phyloP scores from a whole-genome alignment of 1,140 invertebrate genomes.

The Drosophila leontia region DNA sequence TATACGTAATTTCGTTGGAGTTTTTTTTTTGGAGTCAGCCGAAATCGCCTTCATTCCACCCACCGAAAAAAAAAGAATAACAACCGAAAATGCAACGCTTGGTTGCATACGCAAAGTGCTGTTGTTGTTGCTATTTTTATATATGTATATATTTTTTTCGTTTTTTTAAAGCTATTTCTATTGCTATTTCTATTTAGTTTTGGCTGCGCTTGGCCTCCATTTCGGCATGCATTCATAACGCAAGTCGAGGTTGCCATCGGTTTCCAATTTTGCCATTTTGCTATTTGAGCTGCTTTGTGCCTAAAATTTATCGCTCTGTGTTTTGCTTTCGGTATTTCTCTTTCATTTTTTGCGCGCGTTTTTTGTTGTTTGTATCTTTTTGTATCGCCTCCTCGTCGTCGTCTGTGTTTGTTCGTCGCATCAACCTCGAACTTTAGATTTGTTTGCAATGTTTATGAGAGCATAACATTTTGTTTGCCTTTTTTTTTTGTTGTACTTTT shows the following conservation, averaged over 20 bases:
- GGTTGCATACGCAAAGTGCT: constrained; percentile 69
- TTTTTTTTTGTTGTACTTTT: constrained; percentile 10
- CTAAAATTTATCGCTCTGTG: constrained; percentile 72
- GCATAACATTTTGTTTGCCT: constrained; percentile 69
- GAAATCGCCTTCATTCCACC: constrained; percentile 19
- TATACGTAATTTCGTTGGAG: constrained; percentile 52
- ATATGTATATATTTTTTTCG: constrained; percentile 19
- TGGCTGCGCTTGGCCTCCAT: constrained; percentile 82
- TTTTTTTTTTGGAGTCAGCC: constrained; percentile 31
- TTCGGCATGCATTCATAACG: constrained; percentile 81
- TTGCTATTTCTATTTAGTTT: constrained; percentile 71
- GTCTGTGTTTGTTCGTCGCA: constrained; percentile 63
- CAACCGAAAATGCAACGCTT: constrained; percentile 76
- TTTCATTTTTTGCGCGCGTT: constrained; percentile 40
- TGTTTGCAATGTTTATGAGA: constrained; percentile 81
- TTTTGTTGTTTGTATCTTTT: constrained; percentile 17
- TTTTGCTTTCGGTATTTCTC: constrained; percentile 52
- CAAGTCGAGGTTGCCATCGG: constrained; percentile 80
- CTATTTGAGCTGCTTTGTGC: constrained; percentile 74
- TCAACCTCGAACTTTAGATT: constrained; percentile 82
- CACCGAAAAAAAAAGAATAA: constrained; percentile 17
- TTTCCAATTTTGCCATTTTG: constrained; percentile 78
- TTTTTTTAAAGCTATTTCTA: constrained; percentile 41
- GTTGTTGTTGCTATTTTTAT: constrained; percentile 18
- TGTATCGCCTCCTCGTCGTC: constrained; percentile 11